Percentiles rank a stretch among this genome's conserved stretches.
Evolutionary conservation across 1,140 invertebrate species (phyloP).

Genomic region (Scylla paramamosain): DNA sequence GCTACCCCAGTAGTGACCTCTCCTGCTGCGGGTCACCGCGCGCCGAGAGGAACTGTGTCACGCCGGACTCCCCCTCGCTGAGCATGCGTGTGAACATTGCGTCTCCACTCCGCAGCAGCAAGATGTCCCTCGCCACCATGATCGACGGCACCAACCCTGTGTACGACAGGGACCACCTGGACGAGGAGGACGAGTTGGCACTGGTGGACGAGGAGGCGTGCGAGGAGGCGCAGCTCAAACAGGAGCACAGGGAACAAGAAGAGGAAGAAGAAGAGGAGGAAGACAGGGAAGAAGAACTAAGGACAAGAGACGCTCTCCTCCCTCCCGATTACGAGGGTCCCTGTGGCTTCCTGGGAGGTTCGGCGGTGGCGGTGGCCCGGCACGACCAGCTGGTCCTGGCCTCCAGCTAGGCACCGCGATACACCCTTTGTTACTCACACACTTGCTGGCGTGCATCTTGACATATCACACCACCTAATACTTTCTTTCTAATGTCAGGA

Average conservation of each 20-base stretch:
- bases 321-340: background rate
- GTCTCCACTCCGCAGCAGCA: constrained; percentile 63
- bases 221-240: background rate
- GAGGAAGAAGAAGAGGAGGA: background rate
- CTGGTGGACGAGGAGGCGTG: constrained; percentile 21
- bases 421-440: background rate
- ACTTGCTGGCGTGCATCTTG: background rate
- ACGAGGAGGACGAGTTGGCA: constrained; percentile 43
- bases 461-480: constrained; percentile 3
- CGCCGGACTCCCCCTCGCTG: constrained; percentile 64
- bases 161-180: constrained; percentile 56
- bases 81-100: constrained; percentile 70
- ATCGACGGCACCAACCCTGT: constrained; percentile 64
- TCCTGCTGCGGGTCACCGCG: constrained; percentile 56
- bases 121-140: constrained; percentile 70
- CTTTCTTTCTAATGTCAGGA: background rate
- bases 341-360: background rate
- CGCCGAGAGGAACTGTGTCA: constrained; percentile 61
- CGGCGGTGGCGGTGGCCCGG: background rate
- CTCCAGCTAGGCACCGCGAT: background rate
- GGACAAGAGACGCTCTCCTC: background rate
- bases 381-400: background rate
- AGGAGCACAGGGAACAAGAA: background rate
- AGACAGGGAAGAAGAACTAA: background rate
- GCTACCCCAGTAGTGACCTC: constrained; percentile 63